Percentiles rank a stretch among this genome's conserved stretches.
These are phyloP conservation scores for Corydoras maculifer DNA, from an alignment of 2,113 vertebrate genomes.

Conservation along the genomic window DNA sequence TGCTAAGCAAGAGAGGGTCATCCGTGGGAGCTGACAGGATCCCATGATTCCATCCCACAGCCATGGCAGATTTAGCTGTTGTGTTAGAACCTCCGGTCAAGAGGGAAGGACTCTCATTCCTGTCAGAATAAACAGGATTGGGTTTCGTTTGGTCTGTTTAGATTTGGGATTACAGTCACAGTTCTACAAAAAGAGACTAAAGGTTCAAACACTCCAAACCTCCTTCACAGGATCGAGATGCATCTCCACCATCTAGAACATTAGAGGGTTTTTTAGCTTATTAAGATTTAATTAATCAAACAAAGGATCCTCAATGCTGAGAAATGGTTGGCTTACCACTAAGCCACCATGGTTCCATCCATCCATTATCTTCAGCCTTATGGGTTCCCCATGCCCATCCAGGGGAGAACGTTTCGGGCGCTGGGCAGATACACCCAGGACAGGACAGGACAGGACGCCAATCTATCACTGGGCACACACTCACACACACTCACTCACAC, in stretches of 20 bases:
- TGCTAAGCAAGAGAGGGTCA: constrained; percentile 13
- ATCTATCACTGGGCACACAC: too few species aligned
- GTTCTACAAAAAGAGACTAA: constrained; percentile 29
- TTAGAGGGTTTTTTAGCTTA: too few species aligned
- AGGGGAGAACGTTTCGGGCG: too few species aligned
- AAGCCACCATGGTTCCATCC: too few species aligned
- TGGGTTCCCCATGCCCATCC: too few species aligned
- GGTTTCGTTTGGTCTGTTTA: constrained; percentile 25
- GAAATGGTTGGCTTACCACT: too few species aligned
- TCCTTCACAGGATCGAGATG: neutral
- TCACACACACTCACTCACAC: too few species aligned
- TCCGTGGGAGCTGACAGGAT: neutral
- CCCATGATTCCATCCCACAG: constrained; percentile 29
- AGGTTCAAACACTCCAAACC: constrained; percentile 17
- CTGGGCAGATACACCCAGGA: too few species aligned
- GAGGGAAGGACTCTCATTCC: constrained; percentile 18
- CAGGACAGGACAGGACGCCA: too few species aligned
- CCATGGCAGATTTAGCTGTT: constrained; percentile 8
- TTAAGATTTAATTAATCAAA: too few species aligned
- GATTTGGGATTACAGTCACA: constrained; percentile 42
- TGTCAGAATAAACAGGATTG: constrained; percentile 9
- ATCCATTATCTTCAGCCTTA: too few species aligned
- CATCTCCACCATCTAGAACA: neutral
- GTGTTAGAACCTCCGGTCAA: constrained; percentile 16
- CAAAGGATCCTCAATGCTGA: too few species aligned